These are phyloP conservation scores for Hyalella azteca DNA, from an alignment of 2,888 invertebrate genomes.

Conservation along the genomic window DNA sequence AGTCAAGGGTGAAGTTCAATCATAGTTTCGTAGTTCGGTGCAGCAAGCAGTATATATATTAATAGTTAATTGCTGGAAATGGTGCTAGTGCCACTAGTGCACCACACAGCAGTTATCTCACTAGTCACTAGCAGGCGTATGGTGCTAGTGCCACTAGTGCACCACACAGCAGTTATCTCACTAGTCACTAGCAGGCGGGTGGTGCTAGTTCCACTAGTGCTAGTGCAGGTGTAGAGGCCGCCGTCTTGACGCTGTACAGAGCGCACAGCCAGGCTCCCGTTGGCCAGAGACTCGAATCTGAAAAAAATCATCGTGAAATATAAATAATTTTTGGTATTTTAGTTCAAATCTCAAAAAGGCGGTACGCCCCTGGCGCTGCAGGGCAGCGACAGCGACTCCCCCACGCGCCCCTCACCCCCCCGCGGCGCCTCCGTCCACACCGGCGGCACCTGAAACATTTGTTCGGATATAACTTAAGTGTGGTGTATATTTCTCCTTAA, in stretches of 20 bases:
- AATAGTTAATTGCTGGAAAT: neutral
- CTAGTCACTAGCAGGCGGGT: neutral
- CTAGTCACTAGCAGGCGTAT: neutral
- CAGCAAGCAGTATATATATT: neutral
- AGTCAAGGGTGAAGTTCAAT: neutral
- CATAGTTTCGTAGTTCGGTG: neutral
- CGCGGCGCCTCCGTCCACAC: slow-evolving; percentile 39
- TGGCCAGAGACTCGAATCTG: neutral
- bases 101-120: neutral
- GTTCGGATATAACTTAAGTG: no score
- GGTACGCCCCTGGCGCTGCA: slow-evolving; percentile 41
- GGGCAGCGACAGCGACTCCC: slow-evolving; percentile 38
- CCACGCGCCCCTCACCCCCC: slow-evolving; percentile 37
- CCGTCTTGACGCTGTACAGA: neutral
- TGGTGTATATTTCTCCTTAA: no score
- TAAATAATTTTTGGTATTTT: no score
- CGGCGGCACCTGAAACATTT: slow-evolving; percentile 46
- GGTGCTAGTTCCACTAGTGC: neutral
- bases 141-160: neutral
- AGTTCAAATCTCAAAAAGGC: no score
- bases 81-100: neutral
- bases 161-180: neutral
- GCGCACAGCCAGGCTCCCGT: slow-evolving; percentile 4
- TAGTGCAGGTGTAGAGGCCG: neutral
- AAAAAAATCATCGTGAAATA: no score